Conservation (phyloP, 2,888 invertebrate genomes). For the Micoletzkya japonica region DNA sequence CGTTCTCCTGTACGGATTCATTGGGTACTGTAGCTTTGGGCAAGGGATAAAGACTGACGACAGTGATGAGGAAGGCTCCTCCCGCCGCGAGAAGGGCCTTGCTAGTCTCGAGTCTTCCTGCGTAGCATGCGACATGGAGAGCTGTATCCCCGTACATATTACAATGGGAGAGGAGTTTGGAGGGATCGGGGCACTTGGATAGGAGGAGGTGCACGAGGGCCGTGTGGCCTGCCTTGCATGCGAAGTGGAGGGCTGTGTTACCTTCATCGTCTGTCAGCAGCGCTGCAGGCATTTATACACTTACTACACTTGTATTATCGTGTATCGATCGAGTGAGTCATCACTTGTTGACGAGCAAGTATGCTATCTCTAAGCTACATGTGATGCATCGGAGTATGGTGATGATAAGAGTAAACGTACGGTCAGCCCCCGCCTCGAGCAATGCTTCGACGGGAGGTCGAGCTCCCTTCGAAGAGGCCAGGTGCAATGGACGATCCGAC, state of each 20-base stretch:
- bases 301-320: neutral
- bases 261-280: constrained; percentile 67
- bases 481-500: constrained; percentile 66
- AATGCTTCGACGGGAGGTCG: constrained; percentile 64
- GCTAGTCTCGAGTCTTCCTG: constrained; percentile 64
- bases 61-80: constrained; percentile 42
- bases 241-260: constrained; percentile 67
- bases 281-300: constrained; percentile 54
- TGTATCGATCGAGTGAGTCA: no score
- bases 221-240: constrained; percentile 66
- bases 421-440: constrained; percentile 65
- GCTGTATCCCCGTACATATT: constrained; percentile 68
- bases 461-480: constrained; percentile 66
- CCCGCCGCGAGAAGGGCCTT: constrained; percentile 64
- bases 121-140: constrained; percentile 65
- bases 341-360: no score
- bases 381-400: no score
- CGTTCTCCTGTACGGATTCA: constrained; percentile 63
- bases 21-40: neutral
- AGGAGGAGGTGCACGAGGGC: constrained; percentile 65
- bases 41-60: neutral
- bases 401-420: no score
- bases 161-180: constrained; percentile 42
- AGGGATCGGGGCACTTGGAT: constrained; percentile 26
- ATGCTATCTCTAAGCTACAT: neutral